Conservation (phyloP, 2,113 vertebrate species). For the Lampris incognitus region DNA sequence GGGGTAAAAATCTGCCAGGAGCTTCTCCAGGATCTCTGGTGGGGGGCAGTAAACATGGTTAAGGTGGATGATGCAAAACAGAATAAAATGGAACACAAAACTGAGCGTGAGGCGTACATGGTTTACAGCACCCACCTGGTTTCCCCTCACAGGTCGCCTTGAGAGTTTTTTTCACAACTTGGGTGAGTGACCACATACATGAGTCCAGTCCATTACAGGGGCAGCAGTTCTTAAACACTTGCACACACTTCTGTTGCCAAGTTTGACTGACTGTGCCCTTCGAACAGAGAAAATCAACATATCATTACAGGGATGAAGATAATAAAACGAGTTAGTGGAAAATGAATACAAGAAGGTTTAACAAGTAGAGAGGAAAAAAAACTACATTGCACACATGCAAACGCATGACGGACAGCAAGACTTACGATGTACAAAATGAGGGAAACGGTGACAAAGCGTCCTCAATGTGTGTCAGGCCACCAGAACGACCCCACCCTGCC, state of each 20-base stretch:
- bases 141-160: slow-evolving; percentile 66
- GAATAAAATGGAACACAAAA: too few species aligned
- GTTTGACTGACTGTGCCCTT: slow-evolving; percentile 78
- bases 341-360: too few species aligned
- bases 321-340: too few species aligned
- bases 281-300: background rate
- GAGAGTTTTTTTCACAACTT: slow-evolving; percentile 79
- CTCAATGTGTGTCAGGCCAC: too few species aligned
- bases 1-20: slow-evolving; percentile 82
- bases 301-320: background rate
- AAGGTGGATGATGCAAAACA: background rate
- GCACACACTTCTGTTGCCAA: slow-evolving; percentile 82
- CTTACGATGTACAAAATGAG: too few species aligned
- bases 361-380: too few species aligned
- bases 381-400: too few species aligned
- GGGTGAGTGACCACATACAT: slow-evolving; percentile 83
- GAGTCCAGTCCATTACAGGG: slow-evolving; percentile 44
- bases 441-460: too few species aligned
- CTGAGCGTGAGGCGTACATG: background rate
- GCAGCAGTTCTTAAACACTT: slow-evolving; percentile 63
- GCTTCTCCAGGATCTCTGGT: slow-evolving; percentile 77
- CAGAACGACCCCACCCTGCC: too few species aligned
- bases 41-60: slow-evolving; percentile 35
- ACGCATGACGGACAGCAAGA: too few species aligned
- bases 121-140: slow-evolving; percentile 63